Base-by-base conservation (phyloP, 37 sponge, comb jelly and placozoan species). In the Chondrilla cf. caribensis region DNA sequence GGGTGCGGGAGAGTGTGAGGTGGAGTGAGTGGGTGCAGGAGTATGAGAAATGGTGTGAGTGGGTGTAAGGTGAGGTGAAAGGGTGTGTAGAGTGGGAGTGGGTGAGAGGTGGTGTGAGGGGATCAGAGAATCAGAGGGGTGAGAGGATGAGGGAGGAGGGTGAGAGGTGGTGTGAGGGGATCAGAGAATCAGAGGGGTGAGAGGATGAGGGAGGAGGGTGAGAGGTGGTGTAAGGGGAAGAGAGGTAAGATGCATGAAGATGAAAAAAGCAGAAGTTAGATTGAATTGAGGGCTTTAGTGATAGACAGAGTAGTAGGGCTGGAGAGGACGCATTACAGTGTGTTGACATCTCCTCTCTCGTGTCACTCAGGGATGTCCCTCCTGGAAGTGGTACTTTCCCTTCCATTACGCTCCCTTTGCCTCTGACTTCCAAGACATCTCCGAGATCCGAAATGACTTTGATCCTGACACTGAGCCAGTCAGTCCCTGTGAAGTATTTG, bases 341-440 rank as follows among this genome's bases (percentile, higher is more conserved):
- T n/a, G n/a, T n/a, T n/a, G n/a, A n/a, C n/a, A n/a, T n/a, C n/a
- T n/a, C n/a, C n/a, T n/a, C n/a, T n/a, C n/a, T n/a, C n/a, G n/a
- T n/a, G n/a, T n/a, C n/a, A n/a, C 55, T 17, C 86, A 98, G 89
- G 99, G 99, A 3, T 99, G 99, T 60, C 91, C 96, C 14, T 92
- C 91, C 4, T 99, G 99, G 99, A 99, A 99, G 62, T 99, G 99
- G 99, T 99, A 86, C 91, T 99, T 91, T 54, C 95, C 96, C 0
- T 99, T 89, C 85, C 99, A 99, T 81, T 99, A 99, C 66, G 99
- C 99, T 75, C 99, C 99, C 0, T 99, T 99, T 91, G 99, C 99
- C 38, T 99, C 99, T 6, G 99, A 99, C 84, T 99, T 99, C 84
- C 79, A 47, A 37, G 47, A 90, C 84, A 90, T 99, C 38, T 68